Percentiles rank a stretch among this genome's conserved stretches.
phyloP scores from a whole-genome alignment of 2,113 vertebrate species.

The Athene cunicularia region DNA sequence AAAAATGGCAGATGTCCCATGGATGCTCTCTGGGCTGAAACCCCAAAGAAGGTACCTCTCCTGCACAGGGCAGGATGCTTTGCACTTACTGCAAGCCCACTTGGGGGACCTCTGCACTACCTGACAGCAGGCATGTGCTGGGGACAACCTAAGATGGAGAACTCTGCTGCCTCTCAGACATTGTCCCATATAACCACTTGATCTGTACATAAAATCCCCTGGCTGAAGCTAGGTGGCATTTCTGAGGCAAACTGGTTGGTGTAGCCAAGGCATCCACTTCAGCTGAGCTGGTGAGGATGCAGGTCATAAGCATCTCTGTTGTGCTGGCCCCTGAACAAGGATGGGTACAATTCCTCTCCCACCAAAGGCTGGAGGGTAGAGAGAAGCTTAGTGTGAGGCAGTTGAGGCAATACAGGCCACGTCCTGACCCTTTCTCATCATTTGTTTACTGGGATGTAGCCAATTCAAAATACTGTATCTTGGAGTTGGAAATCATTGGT shows the following conservation, averaged over 20 bases:
- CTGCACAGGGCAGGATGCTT: background rate
- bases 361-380: background rate
- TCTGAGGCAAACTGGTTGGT: background rate
- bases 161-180: background rate
- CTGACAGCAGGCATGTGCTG: background rate
- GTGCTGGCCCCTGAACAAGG: background rate
- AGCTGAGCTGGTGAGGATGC: background rate
- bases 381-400: rapidly evolving
- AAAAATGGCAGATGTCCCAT: background rate
- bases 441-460: background rate
- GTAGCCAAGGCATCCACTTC: background rate
- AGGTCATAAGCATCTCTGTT: background rate
- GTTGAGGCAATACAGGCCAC: background rate
- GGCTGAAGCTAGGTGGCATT: background rate
- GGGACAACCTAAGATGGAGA: background rate
- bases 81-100: background rate
- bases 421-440: rapidly evolving
- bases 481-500: background rate
- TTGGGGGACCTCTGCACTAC: background rate
- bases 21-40: background rate
- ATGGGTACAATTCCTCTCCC: background rate
- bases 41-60: background rate
- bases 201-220: background rate
- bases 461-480: background rate
- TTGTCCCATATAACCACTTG: background rate